phyloP scores from a whole-genome alignment of 2,888 invertebrate genomes.

The Machimus rusticus region DNA sequence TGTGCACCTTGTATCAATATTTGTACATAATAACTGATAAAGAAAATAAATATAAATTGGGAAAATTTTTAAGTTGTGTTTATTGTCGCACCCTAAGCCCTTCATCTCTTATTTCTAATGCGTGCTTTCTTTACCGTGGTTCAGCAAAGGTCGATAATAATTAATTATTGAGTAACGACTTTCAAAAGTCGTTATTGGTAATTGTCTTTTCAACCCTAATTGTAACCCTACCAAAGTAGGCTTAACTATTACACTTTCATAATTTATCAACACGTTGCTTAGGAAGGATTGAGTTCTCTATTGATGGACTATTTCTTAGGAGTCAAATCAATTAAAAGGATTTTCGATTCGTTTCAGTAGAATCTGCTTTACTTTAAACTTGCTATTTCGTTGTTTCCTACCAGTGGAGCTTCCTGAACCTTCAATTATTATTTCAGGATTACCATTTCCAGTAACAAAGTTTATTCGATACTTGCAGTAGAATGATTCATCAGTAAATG shows the following conservation, averaged over 20 bases:
- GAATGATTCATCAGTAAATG: neutral
- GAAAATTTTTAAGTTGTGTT: conserved; percentile 39
- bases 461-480: too few relatives aligned
- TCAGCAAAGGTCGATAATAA: neutral
- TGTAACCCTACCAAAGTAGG: neutral
- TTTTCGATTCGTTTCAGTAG: neutral
- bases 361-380: neutral
- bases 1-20: conserved; percentile 43
- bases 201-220: neutral
- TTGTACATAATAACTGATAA: conserved; percentile 37
- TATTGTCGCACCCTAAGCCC: conserved; percentile 12
- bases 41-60: conserved; percentile 33
- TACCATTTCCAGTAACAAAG: neutral
- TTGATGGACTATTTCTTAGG: neutral
- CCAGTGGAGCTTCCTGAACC: neutral
- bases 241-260: neutral
- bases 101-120: neutral
- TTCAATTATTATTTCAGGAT: neutral
- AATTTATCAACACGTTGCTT: neutral
- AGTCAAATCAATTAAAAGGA: neutral
- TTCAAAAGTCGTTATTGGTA: neutral
- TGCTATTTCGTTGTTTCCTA: neutral
- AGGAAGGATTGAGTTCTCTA: neutral
- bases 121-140: neutral
- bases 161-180: neutral